A percentile compares a stretch with the other conserved stretches of the same genome.
These are phyloP conservation scores for Pedicia rivosa DNA, from an alignment of 2,888 invertebrate genomes.

Conservation along the genomic window DNA sequence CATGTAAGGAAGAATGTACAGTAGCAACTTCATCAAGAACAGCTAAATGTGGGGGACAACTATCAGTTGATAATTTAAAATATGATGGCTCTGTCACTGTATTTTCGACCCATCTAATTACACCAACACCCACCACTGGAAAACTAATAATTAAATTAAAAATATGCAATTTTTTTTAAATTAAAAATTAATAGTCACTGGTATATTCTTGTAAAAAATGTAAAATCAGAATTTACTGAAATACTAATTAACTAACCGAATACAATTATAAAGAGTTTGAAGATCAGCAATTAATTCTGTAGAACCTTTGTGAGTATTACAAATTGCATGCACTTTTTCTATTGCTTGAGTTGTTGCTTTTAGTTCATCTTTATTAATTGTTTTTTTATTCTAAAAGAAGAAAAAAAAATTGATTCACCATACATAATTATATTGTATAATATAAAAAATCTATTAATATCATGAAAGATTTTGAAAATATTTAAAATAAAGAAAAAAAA, in stretches of 20 bases:
- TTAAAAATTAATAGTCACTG: no score
- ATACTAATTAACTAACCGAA: slow-evolving; percentile 43
- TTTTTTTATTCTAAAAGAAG: slow-evolving; percentile 34
- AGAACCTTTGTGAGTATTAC: slow-evolving; percentile 79
- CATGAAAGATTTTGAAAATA: no score
- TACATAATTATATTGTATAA: no score
- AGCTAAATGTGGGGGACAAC: slow-evolving; percentile 89
- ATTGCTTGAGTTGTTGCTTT: slow-evolving; percentile 82
- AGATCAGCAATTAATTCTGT: slow-evolving; percentile 88
- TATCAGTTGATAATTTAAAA: slow-evolving; percentile 91
- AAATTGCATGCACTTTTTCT: slow-evolving; percentile 85
- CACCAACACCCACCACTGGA: slow-evolving; percentile 88
- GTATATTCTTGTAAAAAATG: not conserved
- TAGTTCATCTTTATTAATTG: slow-evolving; percentile 74
- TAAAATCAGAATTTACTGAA: not conserved
- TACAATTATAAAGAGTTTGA: slow-evolving; percentile 76
- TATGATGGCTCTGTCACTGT: slow-evolving; percentile 91
- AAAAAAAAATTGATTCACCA: no score
- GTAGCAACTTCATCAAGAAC: slow-evolving; percentile 93
- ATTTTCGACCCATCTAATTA: slow-evolving; percentile 89
- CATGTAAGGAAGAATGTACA: slow-evolving; percentile 77
- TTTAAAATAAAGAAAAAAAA: no score
- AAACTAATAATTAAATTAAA: slow-evolving; percentile 53
- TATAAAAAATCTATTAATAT: no score
- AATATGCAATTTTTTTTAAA: no score